Conservation (phyloP, 2,888 invertebrate species). For the Diaperis boleti region DNA sequence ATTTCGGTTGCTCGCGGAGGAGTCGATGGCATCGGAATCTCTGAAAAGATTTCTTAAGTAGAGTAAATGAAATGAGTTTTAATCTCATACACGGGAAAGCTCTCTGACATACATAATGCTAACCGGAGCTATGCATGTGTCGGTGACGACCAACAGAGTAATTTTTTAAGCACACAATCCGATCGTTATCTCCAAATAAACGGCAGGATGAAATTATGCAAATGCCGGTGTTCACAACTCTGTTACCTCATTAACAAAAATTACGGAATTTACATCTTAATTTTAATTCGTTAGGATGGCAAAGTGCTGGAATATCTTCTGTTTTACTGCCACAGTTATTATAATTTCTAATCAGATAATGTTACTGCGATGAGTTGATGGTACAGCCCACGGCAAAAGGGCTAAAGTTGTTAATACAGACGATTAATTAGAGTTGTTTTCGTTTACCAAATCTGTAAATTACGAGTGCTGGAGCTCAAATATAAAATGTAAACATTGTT, state of each 20-base stretch:
- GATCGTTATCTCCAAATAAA: conserved; percentile 33
- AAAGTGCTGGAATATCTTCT: conserved; percentile 9
- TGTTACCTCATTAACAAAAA: conserved; percentile 35
- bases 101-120: neutral
- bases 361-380: neutral
- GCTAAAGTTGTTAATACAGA: too few relatives aligned
- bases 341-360: neutral
- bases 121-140: conserved; percentile 17
- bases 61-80: too few relatives aligned
- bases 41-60: conserved; percentile 68
- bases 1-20: conserved; percentile 86
- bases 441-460: too few relatives aligned
- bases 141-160: conserved; percentile 1
- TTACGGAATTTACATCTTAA: conserved; percentile 32
- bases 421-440: too few relatives aligned
- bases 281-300: conserved; percentile 28
- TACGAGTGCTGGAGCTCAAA: too few relatives aligned
- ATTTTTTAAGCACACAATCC: conserved; percentile 31
- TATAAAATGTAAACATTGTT: too few relatives aligned
- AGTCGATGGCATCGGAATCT: conserved; percentile 89
- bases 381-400: too few relatives aligned
- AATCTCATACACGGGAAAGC: too few relatives aligned
- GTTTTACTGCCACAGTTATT: neutral
- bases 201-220: conserved; percentile 23
- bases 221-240: conserved; percentile 29